phyloP scores from a whole-genome alignment of 2,888 invertebrate species.

The Volucella bombylans region DNA sequence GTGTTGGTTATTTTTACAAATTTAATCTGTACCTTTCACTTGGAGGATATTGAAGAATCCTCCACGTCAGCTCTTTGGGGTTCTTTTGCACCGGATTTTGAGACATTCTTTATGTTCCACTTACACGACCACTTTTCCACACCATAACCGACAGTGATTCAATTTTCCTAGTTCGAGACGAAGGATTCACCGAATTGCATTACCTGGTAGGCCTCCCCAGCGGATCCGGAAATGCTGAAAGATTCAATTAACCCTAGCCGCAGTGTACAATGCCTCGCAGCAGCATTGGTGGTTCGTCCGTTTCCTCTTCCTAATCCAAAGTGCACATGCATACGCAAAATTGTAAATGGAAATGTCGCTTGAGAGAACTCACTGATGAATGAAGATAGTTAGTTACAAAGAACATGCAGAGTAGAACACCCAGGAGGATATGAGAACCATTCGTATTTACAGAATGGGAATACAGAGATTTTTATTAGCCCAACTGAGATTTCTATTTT shows the following conservation, averaged over 20 bases:
- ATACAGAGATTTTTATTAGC: neutral
- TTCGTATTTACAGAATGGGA: neutral
- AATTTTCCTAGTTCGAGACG: no score
- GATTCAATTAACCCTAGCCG: no score
- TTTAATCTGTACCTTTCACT: neutral
- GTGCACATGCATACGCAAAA: neutral
- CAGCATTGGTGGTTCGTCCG: neutral
- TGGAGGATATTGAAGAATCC: neutral
- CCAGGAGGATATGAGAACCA: neutral
- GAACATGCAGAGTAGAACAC: neutral
- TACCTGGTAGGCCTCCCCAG: no score
- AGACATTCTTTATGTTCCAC: no score
- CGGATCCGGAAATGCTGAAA: no score
- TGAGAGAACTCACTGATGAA: no score
- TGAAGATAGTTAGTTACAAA: no score
- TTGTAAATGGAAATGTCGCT: neutral
- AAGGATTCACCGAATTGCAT: no score
- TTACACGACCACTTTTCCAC: no score
- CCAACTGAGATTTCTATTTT: conserved; percentile 3
- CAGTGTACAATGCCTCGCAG: no score
- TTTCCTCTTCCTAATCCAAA: no score
- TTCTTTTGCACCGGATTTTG: no score
- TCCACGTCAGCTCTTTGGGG: neutral
- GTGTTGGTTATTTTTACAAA: conserved; percentile 17
- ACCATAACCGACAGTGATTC: neutral